These are phyloP conservation scores for Armadillidium nasatum DNA, from an alignment of 1,140 invertebrate genomes.

Conservation along the genomic window DNA sequence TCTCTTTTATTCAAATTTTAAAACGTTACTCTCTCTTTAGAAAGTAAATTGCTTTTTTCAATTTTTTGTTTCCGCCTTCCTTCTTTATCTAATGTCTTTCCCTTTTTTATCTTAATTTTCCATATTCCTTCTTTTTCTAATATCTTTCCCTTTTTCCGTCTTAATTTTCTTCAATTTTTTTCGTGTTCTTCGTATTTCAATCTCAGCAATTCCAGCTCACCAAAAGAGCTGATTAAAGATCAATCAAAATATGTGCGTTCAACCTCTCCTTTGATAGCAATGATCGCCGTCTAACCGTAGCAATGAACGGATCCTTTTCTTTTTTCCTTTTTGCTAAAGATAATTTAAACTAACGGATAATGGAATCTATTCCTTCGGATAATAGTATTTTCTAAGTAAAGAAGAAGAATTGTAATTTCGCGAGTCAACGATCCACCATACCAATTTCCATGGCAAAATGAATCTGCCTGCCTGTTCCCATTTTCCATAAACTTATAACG, in stretches of 20 bases:
- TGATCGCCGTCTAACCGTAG: constrained; percentile 4
- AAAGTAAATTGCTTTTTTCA: no score
- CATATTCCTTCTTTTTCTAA: no score
- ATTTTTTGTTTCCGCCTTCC: no score
- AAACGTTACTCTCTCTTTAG: no score
- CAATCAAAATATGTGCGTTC: constrained; percentile 6
- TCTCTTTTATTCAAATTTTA: no score
- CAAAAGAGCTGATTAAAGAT: constrained; percentile 10
- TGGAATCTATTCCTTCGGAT: constrained; percentile 16
- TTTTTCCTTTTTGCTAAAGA: background rate
- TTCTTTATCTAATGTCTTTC: no score
- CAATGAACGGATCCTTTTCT: background rate
- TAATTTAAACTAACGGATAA: constrained; percentile 20
- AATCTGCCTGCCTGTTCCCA: background rate
- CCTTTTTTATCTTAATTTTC: no score
- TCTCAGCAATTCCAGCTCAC: background rate
- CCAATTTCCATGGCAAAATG: constrained; percentile 12
- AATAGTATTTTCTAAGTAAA: constrained; percentile 13
- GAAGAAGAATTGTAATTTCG: constrained; percentile 21
- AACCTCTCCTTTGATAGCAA: background rate
- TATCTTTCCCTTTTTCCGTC: no score
- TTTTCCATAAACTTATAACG: constrained; percentile 5
- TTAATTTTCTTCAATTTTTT: no score
- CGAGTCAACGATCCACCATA: constrained; percentile 16
- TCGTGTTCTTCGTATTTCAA: no score